Conservation (phyloP, 1,140 invertebrate genomes). For the Drosophila triauraria region DNA sequence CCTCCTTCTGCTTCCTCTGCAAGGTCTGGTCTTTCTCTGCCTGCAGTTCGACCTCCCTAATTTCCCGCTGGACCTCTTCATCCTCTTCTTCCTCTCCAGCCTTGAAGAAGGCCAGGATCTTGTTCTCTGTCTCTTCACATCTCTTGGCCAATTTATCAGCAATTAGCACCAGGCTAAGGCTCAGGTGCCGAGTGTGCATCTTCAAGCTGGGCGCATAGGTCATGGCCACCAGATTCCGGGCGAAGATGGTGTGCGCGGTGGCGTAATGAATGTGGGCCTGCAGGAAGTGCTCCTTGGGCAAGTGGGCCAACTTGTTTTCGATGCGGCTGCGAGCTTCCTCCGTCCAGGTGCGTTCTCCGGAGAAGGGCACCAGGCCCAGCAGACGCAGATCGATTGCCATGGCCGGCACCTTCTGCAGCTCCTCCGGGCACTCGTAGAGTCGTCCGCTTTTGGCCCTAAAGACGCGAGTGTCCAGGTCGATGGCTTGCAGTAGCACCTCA, state of each 20-base stretch:
- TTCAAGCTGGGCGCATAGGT: neutral
- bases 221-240: slow-evolving; percentile 1
- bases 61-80: neutral
- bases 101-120: neutral
- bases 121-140: slow-evolving; percentile 1
- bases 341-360: neutral
- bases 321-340: neutral
- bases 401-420: neutral
- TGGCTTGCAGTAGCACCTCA: slow-evolving; percentile 49
- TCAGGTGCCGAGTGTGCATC: neutral
- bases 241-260: slow-evolving; percentile 3
- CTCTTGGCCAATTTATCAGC: neutral
- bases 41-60: neutral
- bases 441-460: slow-evolving; percentile 30
- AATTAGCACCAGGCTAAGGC: neutral
- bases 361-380: slow-evolving; percentile 1
- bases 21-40: too few relatives aligned
- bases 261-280: neutral
- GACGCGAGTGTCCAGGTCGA: slow-evolving; percentile 53
- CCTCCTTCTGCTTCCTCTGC: neutral
- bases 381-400: slow-evolving; percentile 52
- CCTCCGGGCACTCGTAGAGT: slow-evolving; percentile 38
- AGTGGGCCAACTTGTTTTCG: neutral
- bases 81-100: neutral
- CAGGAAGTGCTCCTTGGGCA: slow-evolving; percentile 1